Base-by-base conservation (phyloP, 2,888 invertebrate genomes). In the Cheilosia vernalis region DNA sequence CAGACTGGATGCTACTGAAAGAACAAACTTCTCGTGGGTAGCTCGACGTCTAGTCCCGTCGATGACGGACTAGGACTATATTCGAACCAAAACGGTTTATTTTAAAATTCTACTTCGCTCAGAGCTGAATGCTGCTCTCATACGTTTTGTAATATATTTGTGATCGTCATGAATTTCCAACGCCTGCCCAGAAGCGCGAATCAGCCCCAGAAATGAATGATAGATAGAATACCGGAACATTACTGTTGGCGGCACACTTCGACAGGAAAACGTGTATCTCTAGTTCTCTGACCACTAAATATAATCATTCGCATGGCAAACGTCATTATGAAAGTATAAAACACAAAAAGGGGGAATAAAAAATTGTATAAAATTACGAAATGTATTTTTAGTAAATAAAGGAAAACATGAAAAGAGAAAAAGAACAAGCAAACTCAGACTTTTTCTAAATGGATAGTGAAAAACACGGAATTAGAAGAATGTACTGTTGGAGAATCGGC, bases 341-440 rank as follows among this genome's bases (percentile, higher is more conserved):
- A 67, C 49, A 76, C 53, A 64, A 67, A 64, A 3, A 37, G 10
- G 13, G 10, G 13, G 7, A 30, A 9, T 9, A 9, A 30, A 9
- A 30, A 9, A 30, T 47, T 55, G 85, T 81, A 77, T 85, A 81
- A 44, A 77, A 85, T 85, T 85, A 85, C 85, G 85, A 85, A 85
- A 81, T 81, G 60, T 85, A 85, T 85, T 85, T 85, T 85, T 85
- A 85, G 81, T 81, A 51, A 84, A 69, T 74, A 73, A 69, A 60
- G 42, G 53, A 67, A 76, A 24, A 61, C 37, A 58, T 60, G 44
- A 37, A 37, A 37, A 37, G 13, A 67, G 51, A 55, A 73, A 56
- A 67, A 64, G 55, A 67, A 64, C 30, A 60, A 40, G 21, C 55
- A 70, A 76, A 63, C 27, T 42, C 42, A 53, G n/a, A 74, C 27